Percentiles rank a stretch among this genome's conserved stretches.
These are phyloP conservation scores for Lethrus apterus DNA, from an alignment of 1,140 invertebrate species.

Conservation along the genomic window DNA sequence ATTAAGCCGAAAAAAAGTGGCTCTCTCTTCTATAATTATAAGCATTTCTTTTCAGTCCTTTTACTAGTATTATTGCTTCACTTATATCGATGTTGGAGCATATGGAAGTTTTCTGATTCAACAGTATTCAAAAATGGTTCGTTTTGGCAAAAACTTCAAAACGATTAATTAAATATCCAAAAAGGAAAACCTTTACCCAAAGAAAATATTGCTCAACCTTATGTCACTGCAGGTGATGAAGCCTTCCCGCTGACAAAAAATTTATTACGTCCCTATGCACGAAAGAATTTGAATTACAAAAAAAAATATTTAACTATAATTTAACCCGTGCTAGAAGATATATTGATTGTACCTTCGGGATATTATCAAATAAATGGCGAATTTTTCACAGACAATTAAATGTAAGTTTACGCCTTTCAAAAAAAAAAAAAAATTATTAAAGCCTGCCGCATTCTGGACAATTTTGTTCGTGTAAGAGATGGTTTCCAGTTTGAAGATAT, in stretches of 20 bases:
- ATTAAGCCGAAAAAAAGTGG: slow-evolving; percentile 30
- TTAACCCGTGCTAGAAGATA: neutral
- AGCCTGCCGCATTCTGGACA: neutral
- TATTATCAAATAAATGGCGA: neutral
- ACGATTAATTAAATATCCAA: neutral
- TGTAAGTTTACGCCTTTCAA: neutral
- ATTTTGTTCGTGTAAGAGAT: neutral
- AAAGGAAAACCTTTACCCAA: neutral
- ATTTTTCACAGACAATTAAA: neutral
- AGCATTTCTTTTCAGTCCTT: slow-evolving; percentile 35
- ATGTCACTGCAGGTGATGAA: neutral
- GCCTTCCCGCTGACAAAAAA: neutral
- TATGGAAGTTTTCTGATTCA: slow-evolving; percentile 40
- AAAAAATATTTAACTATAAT: neutral
- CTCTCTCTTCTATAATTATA: slow-evolving; percentile 35
- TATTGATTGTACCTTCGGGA: neutral
- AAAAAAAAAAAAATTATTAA: neutral
- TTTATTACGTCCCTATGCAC: slow-evolving; percentile 1
- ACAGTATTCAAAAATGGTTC: slow-evolving; percentile 33
- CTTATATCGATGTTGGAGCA: slow-evolving; percentile 38
- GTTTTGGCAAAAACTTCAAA: slow-evolving; percentile 27
- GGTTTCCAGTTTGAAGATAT: neutral
- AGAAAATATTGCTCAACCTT: slow-evolving; percentile 1
- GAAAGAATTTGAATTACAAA: slow-evolving; percentile 1
- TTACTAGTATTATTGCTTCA: slow-evolving; percentile 39